A percentile compares a stretch with the other conserved stretches of the same genome.
phyloP scores from a whole-genome alignment of 2,888 invertebrate species.

The Drosophila neonasuta region DNA sequence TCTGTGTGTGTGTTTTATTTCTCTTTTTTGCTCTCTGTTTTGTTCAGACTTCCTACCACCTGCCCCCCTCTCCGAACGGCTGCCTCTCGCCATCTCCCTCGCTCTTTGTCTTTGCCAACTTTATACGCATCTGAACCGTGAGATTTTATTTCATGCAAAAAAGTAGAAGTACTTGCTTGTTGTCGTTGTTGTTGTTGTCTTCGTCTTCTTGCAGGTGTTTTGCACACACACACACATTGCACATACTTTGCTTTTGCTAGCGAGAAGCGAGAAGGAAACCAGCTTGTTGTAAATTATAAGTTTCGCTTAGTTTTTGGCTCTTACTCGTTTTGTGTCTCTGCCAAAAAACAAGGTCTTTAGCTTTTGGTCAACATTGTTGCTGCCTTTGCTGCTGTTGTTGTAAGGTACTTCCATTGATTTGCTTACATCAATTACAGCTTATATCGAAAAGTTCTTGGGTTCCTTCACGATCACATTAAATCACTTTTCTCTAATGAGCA shows the following conservation, averaged over 20 bases:
- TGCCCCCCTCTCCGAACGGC: slow-evolving; percentile 55
- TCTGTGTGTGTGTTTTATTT: slow-evolving; percentile 40
- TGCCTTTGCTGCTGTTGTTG: not conserved
- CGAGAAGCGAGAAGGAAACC: slow-evolving; percentile 53
- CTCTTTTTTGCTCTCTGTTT: slow-evolving; percentile 37
- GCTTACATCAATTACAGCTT: slow-evolving; percentile 18
- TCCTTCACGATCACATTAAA: not conserved
- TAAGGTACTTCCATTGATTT: not conserved
- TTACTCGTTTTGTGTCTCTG: slow-evolving; percentile 25
- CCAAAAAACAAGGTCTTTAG: slow-evolving; percentile 20
- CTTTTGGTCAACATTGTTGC: slow-evolving; percentile 2
- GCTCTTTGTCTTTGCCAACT: slow-evolving; percentile 63
- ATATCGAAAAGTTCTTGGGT: not conserved
- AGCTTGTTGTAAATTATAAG: slow-evolving; percentile 72
- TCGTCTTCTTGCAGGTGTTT: slow-evolving; percentile 56
- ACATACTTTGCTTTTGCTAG: slow-evolving; percentile 16
- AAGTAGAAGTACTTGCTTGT: slow-evolving; percentile 71
- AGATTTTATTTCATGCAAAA: slow-evolving; percentile 77
- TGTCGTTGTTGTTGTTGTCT: slow-evolving; percentile 16
- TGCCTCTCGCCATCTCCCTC: slow-evolving; percentile 11
- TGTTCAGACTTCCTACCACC: slow-evolving; percentile 73
- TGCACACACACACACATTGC: slow-evolving; percentile 41
- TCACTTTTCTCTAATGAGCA: not conserved
- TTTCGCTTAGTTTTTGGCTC: slow-evolving; percentile 40
- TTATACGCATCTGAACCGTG: slow-evolving; percentile 77